Conservation (phyloP, 2,113 vertebrate species). For the Bubo blakistoni region DNA sequence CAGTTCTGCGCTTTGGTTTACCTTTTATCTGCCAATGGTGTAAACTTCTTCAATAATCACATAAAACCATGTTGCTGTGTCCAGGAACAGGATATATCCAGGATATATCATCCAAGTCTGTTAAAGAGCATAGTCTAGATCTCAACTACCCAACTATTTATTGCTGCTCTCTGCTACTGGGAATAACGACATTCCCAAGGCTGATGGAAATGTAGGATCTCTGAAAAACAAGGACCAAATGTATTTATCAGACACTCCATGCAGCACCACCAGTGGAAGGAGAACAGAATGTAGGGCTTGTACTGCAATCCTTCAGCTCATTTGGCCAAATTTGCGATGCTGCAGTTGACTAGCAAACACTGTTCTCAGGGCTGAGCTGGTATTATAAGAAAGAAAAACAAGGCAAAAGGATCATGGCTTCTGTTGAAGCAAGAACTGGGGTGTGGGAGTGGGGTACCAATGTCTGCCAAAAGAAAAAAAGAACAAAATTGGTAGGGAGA, state of each 20-base stretch:
- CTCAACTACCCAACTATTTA: not conserved
- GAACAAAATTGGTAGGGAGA: conserved; percentile 41
- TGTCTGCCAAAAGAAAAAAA: conserved; percentile 50
- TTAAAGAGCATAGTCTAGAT: not conserved
- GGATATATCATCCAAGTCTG: not conserved
- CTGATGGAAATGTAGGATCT: not conserved
- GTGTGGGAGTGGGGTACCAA: conserved; percentile 25
- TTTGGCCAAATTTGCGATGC: not conserved
- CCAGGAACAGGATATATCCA: not conserved
- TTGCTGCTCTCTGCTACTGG: not conserved
- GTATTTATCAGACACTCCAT: not conserved
- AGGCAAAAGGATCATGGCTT: conserved; percentile 31
- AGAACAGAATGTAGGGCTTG: not conserved
- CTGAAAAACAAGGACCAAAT: not conserved
- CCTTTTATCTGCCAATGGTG: not conserved
- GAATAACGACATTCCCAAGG: not conserved
- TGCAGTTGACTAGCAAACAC: not conserved
- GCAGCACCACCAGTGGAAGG: not conserved
- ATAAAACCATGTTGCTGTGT: not conserved
- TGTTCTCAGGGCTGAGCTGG: not conserved
- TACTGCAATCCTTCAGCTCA: not conserved
- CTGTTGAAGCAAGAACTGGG: conserved; percentile 44
- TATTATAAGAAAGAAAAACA: conserved; percentile 48
- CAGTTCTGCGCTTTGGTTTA: conserved; percentile 28
- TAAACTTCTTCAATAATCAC: not conserved